Percentiles rank a stretch among this genome's conserved stretches.
Evolutionary conservation across 1,140 invertebrate genomes (phyloP).

Genomic region (Lerema accius): DNA sequence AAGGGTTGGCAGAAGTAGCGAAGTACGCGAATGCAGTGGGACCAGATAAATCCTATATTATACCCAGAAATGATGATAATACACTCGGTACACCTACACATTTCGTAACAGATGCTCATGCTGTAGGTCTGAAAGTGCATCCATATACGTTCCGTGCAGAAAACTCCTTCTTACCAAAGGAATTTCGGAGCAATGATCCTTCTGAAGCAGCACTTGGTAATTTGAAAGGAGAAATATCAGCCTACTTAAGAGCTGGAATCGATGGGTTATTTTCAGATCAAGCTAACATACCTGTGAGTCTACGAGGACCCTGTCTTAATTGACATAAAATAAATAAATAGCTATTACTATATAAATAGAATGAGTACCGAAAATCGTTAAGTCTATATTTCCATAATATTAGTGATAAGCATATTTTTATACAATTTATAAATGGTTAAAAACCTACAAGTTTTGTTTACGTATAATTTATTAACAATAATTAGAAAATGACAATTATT

Average conservation of each 20-base stretch:
- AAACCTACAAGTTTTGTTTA: too few relatives aligned
- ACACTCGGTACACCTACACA: constrained; percentile 55
- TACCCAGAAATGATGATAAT: constrained; percentile 57
- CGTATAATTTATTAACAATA: too few relatives aligned
- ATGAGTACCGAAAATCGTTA: too few relatives aligned
- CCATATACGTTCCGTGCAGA: constrained; percentile 74
- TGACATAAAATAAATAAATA: constrained; percentile 1
- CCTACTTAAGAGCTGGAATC: constrained; percentile 62
- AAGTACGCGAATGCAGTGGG: constrained; percentile 71
- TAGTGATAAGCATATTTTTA: too few relatives aligned
- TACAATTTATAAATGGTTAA: too few relatives aligned
- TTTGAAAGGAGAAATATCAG: constrained; percentile 57
- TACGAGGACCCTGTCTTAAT: constrained; percentile 48
- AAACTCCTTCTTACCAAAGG: constrained; percentile 64
- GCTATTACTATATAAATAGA: too few relatives aligned
- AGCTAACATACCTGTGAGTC: constrained; percentile 57
- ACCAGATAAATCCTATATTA: constrained; percentile 70
- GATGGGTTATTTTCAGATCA: constrained; percentile 74
- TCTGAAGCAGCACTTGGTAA: constrained; percentile 58
- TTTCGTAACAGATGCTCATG: constrained; percentile 65
- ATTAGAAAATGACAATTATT: too few relatives aligned
- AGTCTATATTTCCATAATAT: too few relatives aligned
- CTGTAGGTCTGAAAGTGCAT: constrained; percentile 69
- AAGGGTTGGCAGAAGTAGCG: constrained; percentile 65
- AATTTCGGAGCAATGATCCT: constrained; percentile 56